Base-by-base conservation (phyloP, 1,140 invertebrate species). In the Aethina tumida region DNA sequence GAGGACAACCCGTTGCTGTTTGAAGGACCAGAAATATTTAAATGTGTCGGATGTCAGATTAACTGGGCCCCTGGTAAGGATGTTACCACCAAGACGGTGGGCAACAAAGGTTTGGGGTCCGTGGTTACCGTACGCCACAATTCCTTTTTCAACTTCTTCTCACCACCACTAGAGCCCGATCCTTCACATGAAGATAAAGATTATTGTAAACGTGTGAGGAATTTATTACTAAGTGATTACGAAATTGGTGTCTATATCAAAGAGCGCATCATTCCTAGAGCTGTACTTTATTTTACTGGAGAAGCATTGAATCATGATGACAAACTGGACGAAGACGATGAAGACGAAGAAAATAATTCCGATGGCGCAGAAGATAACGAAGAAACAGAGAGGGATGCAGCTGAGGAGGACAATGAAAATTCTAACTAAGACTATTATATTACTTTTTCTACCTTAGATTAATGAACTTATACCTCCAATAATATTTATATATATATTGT, bases 81-180 rank as follows among this genome's bases (percentile, higher is more conserved):
- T 62, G 81, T 97, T 5, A 98, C 94, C 3, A 75, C 95, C 2
- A 97, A 97, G 68, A 84, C 81, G 7, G 81, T 97, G 21, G 93
- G 93, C 62, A 98, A 97, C 71, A 96, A 93, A 64, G 92, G 90
- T 39, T 81, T 84, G 5, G 82, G 88, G 41, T 77, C 92, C 56
- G 94, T 86, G 18, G 79, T 97, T 32, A 87, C 84, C 41, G 85
- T 97, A 37, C 83, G 82, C 50, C 84, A 82, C 33, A 84, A 88
- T 62, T 97, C 93, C 0, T 99, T 99, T 70, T 99, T 99, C 69
- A 97, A 97, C 64, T 99, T 98, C 73, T 98, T 99, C 67, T 79
- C 72, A 48, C 91, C 93, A 25, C 91, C 92, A 36, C 60, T 64
- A 59, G 70, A 77, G 37, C 69, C 72, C 39, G 70, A 77, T 37